Conservation (phyloP, 2,113 vertebrate genomes). For the Cryptotis parvus region DNA sequence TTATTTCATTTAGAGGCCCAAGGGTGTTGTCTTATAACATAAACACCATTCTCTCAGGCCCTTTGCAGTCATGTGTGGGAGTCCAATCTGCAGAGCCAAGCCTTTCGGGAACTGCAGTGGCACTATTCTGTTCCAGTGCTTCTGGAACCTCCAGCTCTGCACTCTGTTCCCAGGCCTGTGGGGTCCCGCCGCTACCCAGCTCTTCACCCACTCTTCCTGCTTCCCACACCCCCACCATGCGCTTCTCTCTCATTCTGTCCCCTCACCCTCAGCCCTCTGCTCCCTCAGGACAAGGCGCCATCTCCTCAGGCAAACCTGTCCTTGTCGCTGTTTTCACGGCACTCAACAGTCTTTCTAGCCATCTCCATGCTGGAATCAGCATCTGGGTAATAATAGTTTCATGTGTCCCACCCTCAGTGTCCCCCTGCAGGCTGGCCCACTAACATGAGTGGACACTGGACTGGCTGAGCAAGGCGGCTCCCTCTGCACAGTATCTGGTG, state of each 20-base stretch:
- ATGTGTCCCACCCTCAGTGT: no score
- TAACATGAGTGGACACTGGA: not conserved
- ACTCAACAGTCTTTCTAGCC: not conserved
- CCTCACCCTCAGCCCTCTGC: not conserved
- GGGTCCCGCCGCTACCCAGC: not conserved
- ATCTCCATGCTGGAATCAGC: not conserved
- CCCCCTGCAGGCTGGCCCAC: no score
- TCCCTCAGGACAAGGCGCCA: not conserved
- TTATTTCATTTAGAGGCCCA: not conserved
- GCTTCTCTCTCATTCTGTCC: not conserved
- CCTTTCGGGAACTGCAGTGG: not conserved
- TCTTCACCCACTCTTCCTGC: not conserved
- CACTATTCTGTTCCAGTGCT: rapidly evolving
- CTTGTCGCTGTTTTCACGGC: not conserved
- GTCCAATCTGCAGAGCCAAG: not conserved
- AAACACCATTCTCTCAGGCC: not conserved
- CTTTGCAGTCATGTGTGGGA: not conserved
- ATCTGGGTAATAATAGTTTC: no score
- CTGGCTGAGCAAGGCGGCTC: rapidly evolving
- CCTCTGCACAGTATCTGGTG: rapidly evolving
- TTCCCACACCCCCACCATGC: not conserved
- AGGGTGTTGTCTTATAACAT: not conserved
- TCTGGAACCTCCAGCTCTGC: not conserved
- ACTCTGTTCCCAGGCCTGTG: not conserved
- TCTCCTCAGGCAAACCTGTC: not conserved